Conservation (phyloP, 2,113 vertebrate genomes). For the Tragelaphus scriptus region DNA sequence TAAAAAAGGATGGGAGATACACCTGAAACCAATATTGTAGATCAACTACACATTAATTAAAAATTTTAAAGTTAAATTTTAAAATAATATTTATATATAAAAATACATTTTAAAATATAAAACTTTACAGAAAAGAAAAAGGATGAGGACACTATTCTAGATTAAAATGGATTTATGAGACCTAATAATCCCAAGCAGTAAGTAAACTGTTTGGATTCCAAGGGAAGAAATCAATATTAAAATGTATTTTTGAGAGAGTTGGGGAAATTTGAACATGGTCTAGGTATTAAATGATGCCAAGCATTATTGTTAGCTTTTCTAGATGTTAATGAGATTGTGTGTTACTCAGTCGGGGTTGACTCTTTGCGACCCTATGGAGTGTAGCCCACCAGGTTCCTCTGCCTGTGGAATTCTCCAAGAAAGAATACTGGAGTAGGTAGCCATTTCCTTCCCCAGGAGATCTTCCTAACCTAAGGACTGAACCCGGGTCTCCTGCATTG, state of each 20-base stretch:
- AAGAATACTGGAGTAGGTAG: background rate
- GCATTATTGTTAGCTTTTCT: background rate
- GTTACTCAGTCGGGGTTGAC: background rate
- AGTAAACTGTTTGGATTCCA: background rate
- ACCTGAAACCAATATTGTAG: background rate
- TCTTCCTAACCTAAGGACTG: background rate
- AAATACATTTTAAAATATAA: background rate
- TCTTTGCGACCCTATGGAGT: background rate
- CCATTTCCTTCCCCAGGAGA: background rate
- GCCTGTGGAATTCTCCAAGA: background rate
- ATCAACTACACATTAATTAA: background rate
- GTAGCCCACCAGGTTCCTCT: background rate
- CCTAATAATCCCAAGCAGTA: background rate
- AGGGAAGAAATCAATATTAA: background rate
- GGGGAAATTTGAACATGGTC: background rate
- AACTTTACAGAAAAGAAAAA: background rate
- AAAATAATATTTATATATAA: background rate
- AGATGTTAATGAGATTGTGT: background rate
- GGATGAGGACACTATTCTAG: background rate
- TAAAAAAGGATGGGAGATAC: background rate
- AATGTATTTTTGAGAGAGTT: background rate
- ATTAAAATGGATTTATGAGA: background rate
- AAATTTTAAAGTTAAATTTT: background rate
- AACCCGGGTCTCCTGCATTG: background rate
- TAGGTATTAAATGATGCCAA: background rate